phyloP scores from a whole-genome alignment of 2,888 invertebrate species.

The Megastigmus dorsalis region DNA sequence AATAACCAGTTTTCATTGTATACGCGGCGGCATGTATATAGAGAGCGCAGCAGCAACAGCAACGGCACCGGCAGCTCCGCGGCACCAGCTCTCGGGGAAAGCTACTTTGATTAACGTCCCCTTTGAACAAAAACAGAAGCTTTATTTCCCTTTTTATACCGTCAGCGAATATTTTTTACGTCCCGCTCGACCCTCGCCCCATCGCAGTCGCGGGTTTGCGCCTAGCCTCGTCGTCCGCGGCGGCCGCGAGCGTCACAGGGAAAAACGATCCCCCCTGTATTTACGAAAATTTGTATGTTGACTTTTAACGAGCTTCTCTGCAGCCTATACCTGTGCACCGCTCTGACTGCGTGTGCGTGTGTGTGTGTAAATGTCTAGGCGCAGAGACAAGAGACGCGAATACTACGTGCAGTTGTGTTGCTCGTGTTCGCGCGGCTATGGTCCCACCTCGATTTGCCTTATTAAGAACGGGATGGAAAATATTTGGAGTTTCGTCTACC shows the following conservation, averaged over 20 bases:
- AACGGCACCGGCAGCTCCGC: not conserved
- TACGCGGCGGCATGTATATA: too few species aligned
- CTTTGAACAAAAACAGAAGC: slow-evolving; percentile 51
- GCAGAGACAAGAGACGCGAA: too few species aligned
- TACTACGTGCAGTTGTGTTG: too few species aligned
- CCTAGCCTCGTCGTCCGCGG: too few species aligned
- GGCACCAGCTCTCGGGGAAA: slow-evolving; percentile 37
- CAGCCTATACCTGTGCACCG: too few species aligned
- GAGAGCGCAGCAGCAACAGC: too few species aligned
- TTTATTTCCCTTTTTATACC: slow-evolving; percentile 42
- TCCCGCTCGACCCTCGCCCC: too few species aligned
- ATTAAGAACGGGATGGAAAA: slow-evolving; percentile 3
- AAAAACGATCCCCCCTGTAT: slow-evolving; percentile 27
- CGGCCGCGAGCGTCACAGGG: too few species aligned
- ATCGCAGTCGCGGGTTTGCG: too few species aligned
- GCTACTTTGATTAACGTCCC: slow-evolving; percentile 54
- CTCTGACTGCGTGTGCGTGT: too few species aligned
- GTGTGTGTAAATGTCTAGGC: too few species aligned
- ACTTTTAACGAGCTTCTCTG: slow-evolving; percentile 33
- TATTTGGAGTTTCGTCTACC: too few species aligned
- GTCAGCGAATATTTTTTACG: slow-evolving; percentile 47
- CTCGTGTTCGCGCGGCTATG: not conserved
- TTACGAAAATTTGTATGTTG: slow-evolving; percentile 38
- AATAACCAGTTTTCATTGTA: slow-evolving; percentile 56
- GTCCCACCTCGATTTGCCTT: slow-evolving; percentile 22